Conservation (phyloP, 1,140 invertebrate genomes). For the Thalassaphorura encarpata region DNA sequence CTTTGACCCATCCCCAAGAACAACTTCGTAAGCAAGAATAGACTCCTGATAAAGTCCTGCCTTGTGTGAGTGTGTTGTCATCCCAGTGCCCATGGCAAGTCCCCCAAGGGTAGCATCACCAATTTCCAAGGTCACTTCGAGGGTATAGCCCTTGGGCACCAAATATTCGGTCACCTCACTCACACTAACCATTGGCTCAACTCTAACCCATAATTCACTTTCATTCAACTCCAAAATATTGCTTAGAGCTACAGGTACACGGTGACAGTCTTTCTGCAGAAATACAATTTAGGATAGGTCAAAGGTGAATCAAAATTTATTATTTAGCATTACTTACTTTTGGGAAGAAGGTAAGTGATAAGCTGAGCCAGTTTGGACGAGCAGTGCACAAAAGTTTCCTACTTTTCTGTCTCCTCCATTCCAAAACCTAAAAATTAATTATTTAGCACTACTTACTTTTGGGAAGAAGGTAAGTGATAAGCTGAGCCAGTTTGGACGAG, state of each 20-base stretch:
- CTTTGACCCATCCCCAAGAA: constrained; percentile 43
- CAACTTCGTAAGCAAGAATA: constrained; percentile 44
- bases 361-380: constrained; percentile 54
- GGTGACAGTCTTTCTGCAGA: constrained; percentile 45
- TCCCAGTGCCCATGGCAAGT: constrained; percentile 47
- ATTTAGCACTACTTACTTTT: constrained; percentile 38
- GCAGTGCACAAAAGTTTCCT: constrained; percentile 52
- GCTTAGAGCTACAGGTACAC: constrained; percentile 49
- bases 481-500: constrained; percentile 55
- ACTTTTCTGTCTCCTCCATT: constrained; percentile 49
- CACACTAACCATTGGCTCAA: constrained; percentile 46
- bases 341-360: constrained; percentile 55
- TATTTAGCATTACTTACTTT: constrained; percentile 38
- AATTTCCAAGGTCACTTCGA: constrained; percentile 48
- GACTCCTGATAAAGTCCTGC: constrained; percentile 47
- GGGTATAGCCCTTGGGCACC: constrained; percentile 42
- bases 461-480: constrained; percentile 55
- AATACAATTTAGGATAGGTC: constrained; percentile 2
- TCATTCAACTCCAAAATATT: constrained; percentile 44
- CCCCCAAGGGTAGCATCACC: constrained; percentile 46
- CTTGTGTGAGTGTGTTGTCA: constrained; percentile 44
- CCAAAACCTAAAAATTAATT: constrained; percentile 36
- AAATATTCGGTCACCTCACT: constrained; percentile 45
- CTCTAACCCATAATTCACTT: constrained; percentile 41
- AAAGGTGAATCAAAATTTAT: not conserved